Conservation (phyloP, 2,888 invertebrate species). For the Camptogramma bilineatum region DNA sequence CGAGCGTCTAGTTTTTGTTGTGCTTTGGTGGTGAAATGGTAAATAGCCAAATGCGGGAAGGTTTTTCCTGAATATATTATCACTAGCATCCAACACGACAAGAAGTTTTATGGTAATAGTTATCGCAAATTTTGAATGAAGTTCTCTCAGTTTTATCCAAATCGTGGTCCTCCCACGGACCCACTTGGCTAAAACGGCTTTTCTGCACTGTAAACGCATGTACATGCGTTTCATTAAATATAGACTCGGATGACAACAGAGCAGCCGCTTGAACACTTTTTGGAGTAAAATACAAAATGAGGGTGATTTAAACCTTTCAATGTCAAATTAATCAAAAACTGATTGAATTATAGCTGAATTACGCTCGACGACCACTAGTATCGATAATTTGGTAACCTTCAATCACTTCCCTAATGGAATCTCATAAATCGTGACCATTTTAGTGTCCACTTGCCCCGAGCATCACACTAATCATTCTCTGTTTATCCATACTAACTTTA, state of each 20-base stretch:
- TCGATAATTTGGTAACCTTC: background rate
- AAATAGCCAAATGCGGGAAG: background rate
- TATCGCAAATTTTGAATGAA: too few species aligned
- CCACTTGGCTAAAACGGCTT: too few species aligned
- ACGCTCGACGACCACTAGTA: background rate
- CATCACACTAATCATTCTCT: background rate
- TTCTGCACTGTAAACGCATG: too few species aligned
- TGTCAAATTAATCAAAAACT: too few species aligned
- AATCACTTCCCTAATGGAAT: conserved; percentile 4
- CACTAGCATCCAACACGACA: background rate
- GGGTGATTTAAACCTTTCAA: too few species aligned
- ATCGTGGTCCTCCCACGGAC: too few species aligned
- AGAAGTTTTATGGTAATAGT: too few species aligned
- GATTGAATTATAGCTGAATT: background rate
- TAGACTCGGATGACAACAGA: too few species aligned
- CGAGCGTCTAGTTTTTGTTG: conserved; percentile 27
- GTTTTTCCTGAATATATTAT: background rate
- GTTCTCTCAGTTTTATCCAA: too few species aligned
- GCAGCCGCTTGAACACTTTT: too few species aligned
- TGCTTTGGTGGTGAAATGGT: conserved; percentile 16
- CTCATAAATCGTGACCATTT: conserved; percentile 8
- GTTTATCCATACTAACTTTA: background rate
- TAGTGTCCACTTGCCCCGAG: background rate
- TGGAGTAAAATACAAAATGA: too few species aligned
- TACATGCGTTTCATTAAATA: too few species aligned